phyloP scores from a whole-genome alignment of 2,888 invertebrate genomes.

The Pinctada fucata region DNA sequence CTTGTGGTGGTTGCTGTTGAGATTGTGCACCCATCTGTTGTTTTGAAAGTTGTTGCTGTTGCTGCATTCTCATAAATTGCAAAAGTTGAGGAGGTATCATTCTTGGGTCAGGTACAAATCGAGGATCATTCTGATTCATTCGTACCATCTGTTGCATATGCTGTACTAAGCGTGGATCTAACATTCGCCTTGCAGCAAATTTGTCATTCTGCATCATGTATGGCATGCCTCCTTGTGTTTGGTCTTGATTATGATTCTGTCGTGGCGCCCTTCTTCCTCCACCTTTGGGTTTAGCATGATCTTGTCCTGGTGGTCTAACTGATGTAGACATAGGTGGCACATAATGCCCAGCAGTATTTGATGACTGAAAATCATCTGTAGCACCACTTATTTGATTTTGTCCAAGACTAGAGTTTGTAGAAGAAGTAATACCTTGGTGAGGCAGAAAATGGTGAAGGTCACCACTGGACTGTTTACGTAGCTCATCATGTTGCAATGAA shows the following conservation, averaged over 20 bases:
- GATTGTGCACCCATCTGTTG: slow-evolving; percentile 1
- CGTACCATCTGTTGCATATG: neutral
- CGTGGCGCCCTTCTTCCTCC: neutral
- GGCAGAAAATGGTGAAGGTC: neutral
- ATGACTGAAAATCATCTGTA: neutral
- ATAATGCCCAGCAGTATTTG: slow-evolving; percentile 1
- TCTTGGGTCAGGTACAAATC: slow-evolving; percentile 15
- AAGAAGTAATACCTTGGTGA: neutral
- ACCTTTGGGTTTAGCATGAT: neutral
- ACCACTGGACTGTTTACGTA: neutral
- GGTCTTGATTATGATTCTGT: neutral
- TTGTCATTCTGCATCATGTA: neutral
- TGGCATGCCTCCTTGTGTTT: neutral
- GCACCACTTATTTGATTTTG: slow-evolving; percentile 3
- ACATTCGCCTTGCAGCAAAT: neutral
- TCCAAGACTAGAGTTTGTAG: neutral
- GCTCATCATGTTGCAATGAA: neutral
- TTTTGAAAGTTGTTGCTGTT: slow-evolving; percentile 7
- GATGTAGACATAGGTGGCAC: neutral
- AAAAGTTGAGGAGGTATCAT: slow-evolving; percentile 21
- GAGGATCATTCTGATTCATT: neutral
- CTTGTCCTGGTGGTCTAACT: neutral
- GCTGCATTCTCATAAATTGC: slow-evolving; percentile 18
- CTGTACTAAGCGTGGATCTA: neutral
- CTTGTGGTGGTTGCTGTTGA: slow-evolving; percentile 11